phyloP scores from a whole-genome alignment of 92 coral and sea anemone species.

The Montipora capitata region DNA sequence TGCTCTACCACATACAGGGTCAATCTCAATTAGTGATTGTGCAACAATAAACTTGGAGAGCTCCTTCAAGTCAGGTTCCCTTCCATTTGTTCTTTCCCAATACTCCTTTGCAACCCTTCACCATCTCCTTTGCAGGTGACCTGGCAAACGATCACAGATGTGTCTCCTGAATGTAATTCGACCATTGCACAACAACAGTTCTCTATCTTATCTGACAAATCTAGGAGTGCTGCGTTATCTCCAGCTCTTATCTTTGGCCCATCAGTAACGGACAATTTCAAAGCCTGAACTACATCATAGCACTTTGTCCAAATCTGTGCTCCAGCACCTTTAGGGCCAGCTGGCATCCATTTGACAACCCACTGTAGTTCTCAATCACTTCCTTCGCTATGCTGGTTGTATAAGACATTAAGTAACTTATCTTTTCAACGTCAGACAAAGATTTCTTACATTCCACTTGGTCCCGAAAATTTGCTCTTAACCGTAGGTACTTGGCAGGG shows the following conservation, averaged over 20 bases:
- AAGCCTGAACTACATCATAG: constrained; percentile 57
- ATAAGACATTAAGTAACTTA: background rate
- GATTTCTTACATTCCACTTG: constrained; percentile 40
- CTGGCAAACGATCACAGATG: no score
- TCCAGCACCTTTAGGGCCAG: constrained; percentile 54
- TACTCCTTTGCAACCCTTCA: no score
- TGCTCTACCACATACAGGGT: no score
- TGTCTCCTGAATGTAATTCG: no score
- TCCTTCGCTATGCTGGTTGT: constrained; percentile 46
- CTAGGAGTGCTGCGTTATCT: constrained; percentile 53
- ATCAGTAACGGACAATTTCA: constrained; percentile 43
- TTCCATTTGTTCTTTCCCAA: no score
- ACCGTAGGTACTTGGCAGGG: background rate
- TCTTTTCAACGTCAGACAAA: background rate
- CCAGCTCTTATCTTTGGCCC: constrained; percentile 45
- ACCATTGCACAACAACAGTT: constrained; percentile 37
- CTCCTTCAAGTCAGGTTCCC: no score
- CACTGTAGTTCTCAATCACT: constrained; percentile 23
- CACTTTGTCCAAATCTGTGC: constrained; percentile 59
- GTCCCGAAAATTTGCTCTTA: constrained; percentile 56
- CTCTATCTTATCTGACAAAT: constrained; percentile 45
- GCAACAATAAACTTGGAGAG: no score
- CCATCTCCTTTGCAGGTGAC: no score
- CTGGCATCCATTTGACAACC: constrained; percentile 59
- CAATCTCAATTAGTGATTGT: no score